These are phyloP conservation scores for human (Homo sapiens) DNA, from an alignment of 2,113 vertebrate species.

Conservation along the genomic window GRCh38 chr4:108764501-108765000, in stretches of 20 bases:
- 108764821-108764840: not conserved
- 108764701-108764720: too few relatives aligned
- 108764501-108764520: too few relatives aligned
- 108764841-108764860: not conserved
- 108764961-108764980: not conserved
- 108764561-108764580: too few relatives aligned
- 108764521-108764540: too few relatives aligned
- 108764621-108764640: too few relatives aligned
- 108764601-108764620: too few relatives aligned
- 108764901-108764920: not conserved
- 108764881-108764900: fast-evolving
- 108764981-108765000: not conserved
- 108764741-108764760: not conserved
- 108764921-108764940: not conserved
- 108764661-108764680: too few relatives aligned
- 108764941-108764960: not conserved
- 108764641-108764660: too few relatives aligned
- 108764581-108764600: too few relatives aligned
- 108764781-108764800: not conserved
- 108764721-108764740: too few relatives aligned
- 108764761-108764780: not conserved
- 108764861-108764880: not conserved
- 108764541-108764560: too few relatives aligned
- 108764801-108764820: not conserved
- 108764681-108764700: too few relatives aligned